phyloP scores from a whole-genome alignment of 2,797 vertebrate species.

The Rousettus madagascariensis region DNA sequence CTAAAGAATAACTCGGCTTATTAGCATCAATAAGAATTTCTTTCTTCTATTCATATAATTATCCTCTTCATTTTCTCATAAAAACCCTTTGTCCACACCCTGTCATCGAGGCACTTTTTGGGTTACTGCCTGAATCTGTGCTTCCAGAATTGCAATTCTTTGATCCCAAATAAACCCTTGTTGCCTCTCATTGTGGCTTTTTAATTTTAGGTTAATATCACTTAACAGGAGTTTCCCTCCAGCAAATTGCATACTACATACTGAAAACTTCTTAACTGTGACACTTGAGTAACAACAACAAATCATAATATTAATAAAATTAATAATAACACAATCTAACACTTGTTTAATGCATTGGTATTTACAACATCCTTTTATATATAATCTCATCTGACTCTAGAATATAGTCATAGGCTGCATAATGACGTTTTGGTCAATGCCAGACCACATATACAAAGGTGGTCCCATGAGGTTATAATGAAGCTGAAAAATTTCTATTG shows the following conservation, averaged over 20 bases:
- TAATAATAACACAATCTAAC: not conserved
- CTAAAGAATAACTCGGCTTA: not conserved
- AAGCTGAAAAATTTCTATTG: not conserved
- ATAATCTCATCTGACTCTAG: not conserved
- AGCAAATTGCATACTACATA: not conserved
- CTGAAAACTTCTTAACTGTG: not conserved
- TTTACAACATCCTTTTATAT: not conserved
- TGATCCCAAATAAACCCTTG: not conserved
- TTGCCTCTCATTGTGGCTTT: not conserved
- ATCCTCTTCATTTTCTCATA: not conserved
- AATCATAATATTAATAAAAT: slow-evolving; percentile 20
- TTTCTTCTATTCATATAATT: not conserved
- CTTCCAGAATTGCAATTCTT: not conserved
- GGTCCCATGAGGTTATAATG: not conserved
- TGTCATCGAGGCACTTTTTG: not conserved
- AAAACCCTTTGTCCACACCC: not conserved
- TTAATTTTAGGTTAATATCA: not conserved
- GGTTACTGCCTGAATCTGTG: not conserved
- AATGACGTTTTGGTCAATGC: not conserved
- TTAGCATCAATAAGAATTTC: not conserved
- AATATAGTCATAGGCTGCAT: not conserved
- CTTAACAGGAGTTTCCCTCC: not conserved
- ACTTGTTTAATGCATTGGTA: not conserved
- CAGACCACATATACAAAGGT: not conserved
- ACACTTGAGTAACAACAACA: not conserved